Evolutionary conservation across 2,113 vertebrate species (phyloP).

Genomic region (Nothobranchius furzeri): DNA sequence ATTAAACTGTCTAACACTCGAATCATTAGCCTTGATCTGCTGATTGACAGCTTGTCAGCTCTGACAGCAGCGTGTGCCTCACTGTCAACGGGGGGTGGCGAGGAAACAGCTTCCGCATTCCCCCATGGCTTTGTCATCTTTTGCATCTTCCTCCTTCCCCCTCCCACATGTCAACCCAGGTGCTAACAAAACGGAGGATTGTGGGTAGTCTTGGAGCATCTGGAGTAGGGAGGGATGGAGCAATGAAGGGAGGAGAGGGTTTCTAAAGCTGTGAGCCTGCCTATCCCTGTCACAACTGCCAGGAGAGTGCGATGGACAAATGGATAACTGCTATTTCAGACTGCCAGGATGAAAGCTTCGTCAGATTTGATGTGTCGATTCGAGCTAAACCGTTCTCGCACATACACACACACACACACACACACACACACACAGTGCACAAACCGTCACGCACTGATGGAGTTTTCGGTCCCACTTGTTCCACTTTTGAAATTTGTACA

Average conservation of each 20-base stretch:
- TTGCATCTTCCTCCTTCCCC: slow-evolving; percentile 63
- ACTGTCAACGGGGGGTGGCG: slow-evolving; percentile 58
- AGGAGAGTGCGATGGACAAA: slow-evolving; percentile 67
- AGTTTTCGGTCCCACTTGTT: slow-evolving; percentile 20
- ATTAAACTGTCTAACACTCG: slow-evolving; percentile 66
- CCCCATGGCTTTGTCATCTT: slow-evolving; percentile 55
- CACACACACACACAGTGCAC: slow-evolving; percentile 21
- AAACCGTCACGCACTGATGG: slow-evolving; percentile 25
- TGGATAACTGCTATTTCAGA: slow-evolving; percentile 72
- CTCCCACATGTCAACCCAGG: slow-evolving; percentile 75
- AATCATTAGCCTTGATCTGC: slow-evolving; percentile 69
- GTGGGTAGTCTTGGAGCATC: slow-evolving; percentile 72
- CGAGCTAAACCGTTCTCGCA: slow-evolving; percentile 32
- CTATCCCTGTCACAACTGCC: slow-evolving; percentile 74
- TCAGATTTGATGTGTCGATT: slow-evolving; percentile 59
- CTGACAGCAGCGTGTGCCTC: slow-evolving; percentile 58
- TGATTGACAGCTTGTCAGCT: slow-evolving; percentile 75
- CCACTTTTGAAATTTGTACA: slow-evolving; percentile 20
- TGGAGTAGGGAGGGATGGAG: slow-evolving; percentile 67
- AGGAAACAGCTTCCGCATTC: slow-evolving; percentile 50
- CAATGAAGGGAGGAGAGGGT: slow-evolving; percentile 12
- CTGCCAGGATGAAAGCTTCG: slow-evolving; percentile 48
- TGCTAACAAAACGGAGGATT: slow-evolving; percentile 69
- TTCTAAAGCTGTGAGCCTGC: slow-evolving; percentile 67
- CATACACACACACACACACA: slow-evolving; percentile 19